Evolutionary conservation across 1,140 invertebrate genomes (phyloP), one percentile per base, ranked within the genome.

Genomic region (Sipha flava): DNA sequence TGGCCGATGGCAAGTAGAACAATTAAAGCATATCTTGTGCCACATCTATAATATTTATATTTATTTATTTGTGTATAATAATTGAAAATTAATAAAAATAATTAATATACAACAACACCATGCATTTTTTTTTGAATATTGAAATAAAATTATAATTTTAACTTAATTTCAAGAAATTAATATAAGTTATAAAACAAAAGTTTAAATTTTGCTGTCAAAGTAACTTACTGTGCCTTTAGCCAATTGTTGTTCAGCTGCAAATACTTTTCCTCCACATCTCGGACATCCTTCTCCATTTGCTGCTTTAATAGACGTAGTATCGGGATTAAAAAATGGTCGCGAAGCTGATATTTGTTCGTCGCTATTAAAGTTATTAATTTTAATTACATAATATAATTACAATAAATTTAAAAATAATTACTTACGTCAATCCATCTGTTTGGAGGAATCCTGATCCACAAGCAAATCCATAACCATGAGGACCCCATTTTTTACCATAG

Each of bases 11-110:
- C 97, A 99, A 84, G 94, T 92, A 75, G 90, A 89, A 84, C 95
- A 97, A 86, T 92, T 95, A 89, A 95, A 97, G 86, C 95, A 97
- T 84, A 92, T 93, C 87, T 95, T 96, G 87, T 97, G 95, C 95
- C 95, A 97, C 90, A 95, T 94, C 90, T 93, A 83, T 43, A 70
- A 47, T 16, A 26, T n/a, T n/a, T n/a, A n/a, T n/a, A n/a, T n/a
- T n/a, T n/a, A n/a, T n/a, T n/a, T n/a, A n/a, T n/a, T n/a, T n/a
- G 64, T 66, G 6, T 23, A 23, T 7, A 21, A 21, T 52, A 21
- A 52, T 21, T 21, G n/a, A n/a, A n/a, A n/a, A n/a, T n/a, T n/a
- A n/a, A n/a, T n/a, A n/a, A n/a, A n/a, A n/a, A n/a, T n/a, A n/a
- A n/a, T n/a, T n/a, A n/a, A n/a, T n/a, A n/a, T n/a, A n/a, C n/a